These are phyloP conservation scores for Saturnia pavonia DNA, from an alignment of 2,888 invertebrate species.

Conservation along the genomic window DNA sequence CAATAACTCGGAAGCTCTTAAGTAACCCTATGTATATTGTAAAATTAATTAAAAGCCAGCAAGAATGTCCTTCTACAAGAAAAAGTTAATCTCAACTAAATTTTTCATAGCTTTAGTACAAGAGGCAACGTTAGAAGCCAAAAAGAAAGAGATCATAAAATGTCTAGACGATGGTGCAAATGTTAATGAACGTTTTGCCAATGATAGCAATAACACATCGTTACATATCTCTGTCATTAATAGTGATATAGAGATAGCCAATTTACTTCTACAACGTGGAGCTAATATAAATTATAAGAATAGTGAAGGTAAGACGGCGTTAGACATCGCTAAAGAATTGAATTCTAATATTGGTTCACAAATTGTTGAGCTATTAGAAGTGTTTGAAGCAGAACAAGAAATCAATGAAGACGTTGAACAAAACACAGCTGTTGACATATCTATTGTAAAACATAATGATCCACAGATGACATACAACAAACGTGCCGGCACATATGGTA, in stretches of 20 bases:
- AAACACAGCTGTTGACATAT: neutral
- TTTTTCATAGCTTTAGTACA: neutral
- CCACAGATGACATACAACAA: neutral
- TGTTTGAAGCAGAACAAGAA: neutral
- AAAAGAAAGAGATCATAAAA: conserved; percentile 2
- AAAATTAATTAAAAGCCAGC: neutral
- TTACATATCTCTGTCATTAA: conserved; percentile 6
- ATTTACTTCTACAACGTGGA: conserved; percentile 3
- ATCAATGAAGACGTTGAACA: neutral
- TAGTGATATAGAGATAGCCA: neutral
- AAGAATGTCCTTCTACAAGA: neutral
- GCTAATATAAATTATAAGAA: neutral
- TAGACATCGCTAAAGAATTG: conserved; percentile 4
- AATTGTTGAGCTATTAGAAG: neutral
- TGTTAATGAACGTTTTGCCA: conserved; percentile 9
- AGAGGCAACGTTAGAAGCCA: neutral
- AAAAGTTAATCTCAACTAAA: neutral
- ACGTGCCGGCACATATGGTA: conserved; percentile 1
- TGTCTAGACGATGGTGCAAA: conserved; percentile 1
- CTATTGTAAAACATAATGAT: neutral
- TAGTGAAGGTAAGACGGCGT: conserved; percentile 5
- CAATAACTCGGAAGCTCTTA: too few relatives aligned
- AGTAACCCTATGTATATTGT: neutral
- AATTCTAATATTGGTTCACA: neutral
- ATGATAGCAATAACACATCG: conserved; percentile 2